Conservation (phyloP, 1,140 invertebrate genomes). For the Probaryconus sp. region DNA sequence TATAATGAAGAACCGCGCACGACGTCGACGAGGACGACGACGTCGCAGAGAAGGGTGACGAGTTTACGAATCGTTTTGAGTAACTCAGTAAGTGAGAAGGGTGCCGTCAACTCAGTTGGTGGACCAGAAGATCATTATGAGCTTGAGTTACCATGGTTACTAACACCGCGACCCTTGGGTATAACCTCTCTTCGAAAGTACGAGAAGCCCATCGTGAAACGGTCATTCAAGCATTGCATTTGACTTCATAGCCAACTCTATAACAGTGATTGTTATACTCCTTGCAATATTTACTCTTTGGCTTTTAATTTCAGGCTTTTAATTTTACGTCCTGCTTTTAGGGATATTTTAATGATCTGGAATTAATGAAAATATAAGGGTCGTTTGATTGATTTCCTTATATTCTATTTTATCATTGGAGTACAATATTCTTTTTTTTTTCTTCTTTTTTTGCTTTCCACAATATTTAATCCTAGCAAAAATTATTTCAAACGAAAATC, state of each 20-base stretch:
- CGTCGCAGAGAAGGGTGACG: slow-evolving; percentile 57
- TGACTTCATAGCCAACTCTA: slow-evolving; percentile 74
- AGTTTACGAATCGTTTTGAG: slow-evolving; percentile 70
- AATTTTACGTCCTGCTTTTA: background rate
- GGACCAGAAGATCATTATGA: slow-evolving; percentile 77
- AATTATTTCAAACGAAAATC: too few relatives aligned
- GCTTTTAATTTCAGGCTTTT: background rate
- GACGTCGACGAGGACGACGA: slow-evolving; percentile 50
- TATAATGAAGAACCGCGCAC: slow-evolving; percentile 71
- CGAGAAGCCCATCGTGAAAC: slow-evolving; percentile 66
- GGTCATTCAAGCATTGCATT: slow-evolving; percentile 76
- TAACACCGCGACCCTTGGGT: slow-evolving; percentile 64
- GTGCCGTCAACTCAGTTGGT: slow-evolving; percentile 67
- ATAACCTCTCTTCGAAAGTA: slow-evolving; percentile 64
- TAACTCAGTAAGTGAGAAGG: slow-evolving; percentile 74
- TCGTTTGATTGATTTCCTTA: too few relatives aligned
- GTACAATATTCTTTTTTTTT: too few relatives aligned
- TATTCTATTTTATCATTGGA: too few relatives aligned
- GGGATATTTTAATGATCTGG: too few relatives aligned
- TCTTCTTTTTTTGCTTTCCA: too few relatives aligned
- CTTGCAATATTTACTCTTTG: slow-evolving; percentile 49
- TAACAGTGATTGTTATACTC: slow-evolving; percentile 71
- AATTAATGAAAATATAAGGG: too few relatives aligned
- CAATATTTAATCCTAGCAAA: too few relatives aligned
- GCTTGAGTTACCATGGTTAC: slow-evolving; percentile 76